These are phyloP conservation scores for Dione juno DNA, from an alignment of 2,888 invertebrate species.

Conservation along the genomic window DNA sequence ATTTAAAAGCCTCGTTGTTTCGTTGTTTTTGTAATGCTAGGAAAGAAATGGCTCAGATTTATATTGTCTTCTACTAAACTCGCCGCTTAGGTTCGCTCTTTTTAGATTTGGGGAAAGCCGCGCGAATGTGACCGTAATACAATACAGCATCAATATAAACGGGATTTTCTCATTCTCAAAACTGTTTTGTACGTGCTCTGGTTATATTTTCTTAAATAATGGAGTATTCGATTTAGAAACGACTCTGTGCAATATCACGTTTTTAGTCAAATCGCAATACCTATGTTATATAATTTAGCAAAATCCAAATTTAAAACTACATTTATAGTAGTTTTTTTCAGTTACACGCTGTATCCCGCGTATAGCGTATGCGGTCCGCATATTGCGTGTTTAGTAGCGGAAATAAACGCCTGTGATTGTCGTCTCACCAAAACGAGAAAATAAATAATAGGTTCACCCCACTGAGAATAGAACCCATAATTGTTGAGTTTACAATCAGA, in stretches of 20 bases:
- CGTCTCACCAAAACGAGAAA: too few relatives aligned
- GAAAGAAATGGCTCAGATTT: conserved; percentile 25
- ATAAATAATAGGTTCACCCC: too few relatives aligned
- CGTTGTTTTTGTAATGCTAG: conserved; percentile 24
- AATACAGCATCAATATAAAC: conserved; percentile 19
- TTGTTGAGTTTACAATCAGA: too few relatives aligned
- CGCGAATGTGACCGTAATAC: conserved; percentile 38
- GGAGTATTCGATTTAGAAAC: neutral
- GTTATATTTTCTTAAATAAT: conserved; percentile 19
- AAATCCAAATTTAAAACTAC: neutral
- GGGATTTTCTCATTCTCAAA: conserved; percentile 25
- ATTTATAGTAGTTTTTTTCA: neutral
- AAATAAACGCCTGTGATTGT: too few relatives aligned
- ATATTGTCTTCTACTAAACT: conserved; percentile 29
- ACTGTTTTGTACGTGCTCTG: conserved; percentile 11
- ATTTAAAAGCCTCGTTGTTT: neutral
- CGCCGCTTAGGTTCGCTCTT: conserved; percentile 27
- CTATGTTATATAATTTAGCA: too few relatives aligned
- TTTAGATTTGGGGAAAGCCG: conserved; percentile 35
- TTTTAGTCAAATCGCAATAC: neutral
- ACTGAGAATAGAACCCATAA: too few relatives aligned
- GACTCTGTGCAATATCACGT: neutral
- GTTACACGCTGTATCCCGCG: too few relatives aligned
- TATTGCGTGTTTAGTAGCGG: too few relatives aligned
- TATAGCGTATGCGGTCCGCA: too few relatives aligned